Evolutionary conservation across 2,888 invertebrate genomes (phyloP).

Genomic region (Drosophila cognata): DNA sequence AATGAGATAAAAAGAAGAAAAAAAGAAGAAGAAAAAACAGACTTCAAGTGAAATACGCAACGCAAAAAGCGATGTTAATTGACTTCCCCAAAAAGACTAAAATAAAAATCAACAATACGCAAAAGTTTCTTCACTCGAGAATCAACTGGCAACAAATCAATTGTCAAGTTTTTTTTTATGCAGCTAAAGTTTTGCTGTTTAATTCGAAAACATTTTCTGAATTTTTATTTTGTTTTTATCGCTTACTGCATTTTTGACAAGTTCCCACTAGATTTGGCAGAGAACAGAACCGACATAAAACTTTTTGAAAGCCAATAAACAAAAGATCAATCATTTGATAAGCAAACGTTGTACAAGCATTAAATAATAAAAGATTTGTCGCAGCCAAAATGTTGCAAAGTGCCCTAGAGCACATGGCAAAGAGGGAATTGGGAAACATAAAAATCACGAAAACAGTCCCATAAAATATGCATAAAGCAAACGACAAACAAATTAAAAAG

Average conservation of each 20-base stretch:
- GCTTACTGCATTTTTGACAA: slow-evolving; percentile 27
- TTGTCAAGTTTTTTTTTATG: slow-evolving; percentile 46
- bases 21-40: slow-evolving; percentile 5
- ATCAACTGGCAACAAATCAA: slow-evolving; percentile 62
- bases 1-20: slow-evolving; percentile 15
- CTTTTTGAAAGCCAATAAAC: slow-evolving; percentile 48
- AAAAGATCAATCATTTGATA: slow-evolving; percentile 74
- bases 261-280: slow-evolving; percentile 13
- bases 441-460: slow-evolving; percentile 15
- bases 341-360: slow-evolving; percentile 43
- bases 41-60: slow-evolving; percentile 63
- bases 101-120: slow-evolving; percentile 3
- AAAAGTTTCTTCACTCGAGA: slow-evolving; percentile 38
- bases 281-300: slow-evolving; percentile 43
- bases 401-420: slow-evolving; percentile 20
- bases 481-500: slow-evolving; percentile 47
- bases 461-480: slow-evolving; percentile 53
- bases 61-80: slow-evolving; percentile 58
- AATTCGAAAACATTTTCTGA: slow-evolving; percentile 19
- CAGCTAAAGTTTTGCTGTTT: slow-evolving; percentile 15
- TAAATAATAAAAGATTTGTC: slow-evolving; percentile 34
- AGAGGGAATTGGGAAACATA: slow-evolving; percentile 28
- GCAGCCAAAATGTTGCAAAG: slow-evolving; percentile 45
- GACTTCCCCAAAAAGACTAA: slow-evolving; percentile 43
- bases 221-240: slow-evolving; percentile 19